phyloP scores from a whole-genome alignment of 1,140 invertebrate genomes.

The Macrostomum lignano region DNA sequence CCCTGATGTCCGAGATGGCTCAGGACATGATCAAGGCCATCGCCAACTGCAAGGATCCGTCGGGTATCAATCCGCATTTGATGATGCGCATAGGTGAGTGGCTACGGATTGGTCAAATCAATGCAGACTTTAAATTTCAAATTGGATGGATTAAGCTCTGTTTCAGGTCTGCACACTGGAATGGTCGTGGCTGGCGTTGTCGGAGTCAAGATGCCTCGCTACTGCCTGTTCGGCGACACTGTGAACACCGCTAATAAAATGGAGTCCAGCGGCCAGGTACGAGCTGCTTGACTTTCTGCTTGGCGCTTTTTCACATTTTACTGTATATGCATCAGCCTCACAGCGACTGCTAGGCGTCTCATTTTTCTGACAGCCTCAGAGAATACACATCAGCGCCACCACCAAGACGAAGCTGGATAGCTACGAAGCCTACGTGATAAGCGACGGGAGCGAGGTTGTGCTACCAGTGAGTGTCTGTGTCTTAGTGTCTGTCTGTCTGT shows the following conservation, averaged over 20 bases:
- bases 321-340: neutral
- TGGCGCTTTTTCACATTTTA: neutral
- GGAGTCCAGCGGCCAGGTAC: conserved; percentile 30
- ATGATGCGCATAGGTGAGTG: neutral
- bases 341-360: neutral
- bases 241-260: conserved; percentile 56
- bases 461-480: neutral
- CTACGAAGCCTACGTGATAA: neutral
- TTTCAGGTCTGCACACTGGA: conserved; percentile 3
- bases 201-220: conserved; percentile 12
- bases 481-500: no score
- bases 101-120: neutral
- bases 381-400: conserved; percentile 1
- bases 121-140: neutral
- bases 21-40: neutral
- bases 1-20: neutral
- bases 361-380: neutral
- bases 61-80: neutral
- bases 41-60: neutral
- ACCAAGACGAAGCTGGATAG: neutral
- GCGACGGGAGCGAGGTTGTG: neutral
- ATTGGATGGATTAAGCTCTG: neutral
- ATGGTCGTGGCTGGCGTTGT: conserved; percentile 12
- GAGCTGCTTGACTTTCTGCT: neutral
- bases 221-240: conserved; percentile 14